A percentile compares a stretch with the other conserved stretches of the same genome.
These are phyloP conservation scores for Apodemia mormo DNA, from an alignment of 2,888 invertebrate species.

Conservation along the genomic window DNA sequence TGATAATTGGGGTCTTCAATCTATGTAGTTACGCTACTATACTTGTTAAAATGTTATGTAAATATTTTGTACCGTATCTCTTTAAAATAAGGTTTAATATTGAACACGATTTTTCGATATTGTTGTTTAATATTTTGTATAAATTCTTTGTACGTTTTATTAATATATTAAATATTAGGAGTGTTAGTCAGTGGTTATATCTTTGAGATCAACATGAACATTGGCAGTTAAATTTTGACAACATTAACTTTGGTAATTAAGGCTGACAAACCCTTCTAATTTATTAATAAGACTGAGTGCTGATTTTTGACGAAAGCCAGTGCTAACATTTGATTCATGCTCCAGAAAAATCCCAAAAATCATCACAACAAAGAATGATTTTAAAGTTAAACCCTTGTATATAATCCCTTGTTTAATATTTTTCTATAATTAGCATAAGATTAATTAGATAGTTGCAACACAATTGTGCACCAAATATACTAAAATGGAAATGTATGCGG, in stretches of 20 bases:
- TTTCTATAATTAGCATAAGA: constrained; percentile 42
- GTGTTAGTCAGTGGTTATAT: neutral
- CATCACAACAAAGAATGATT: constrained; percentile 13
- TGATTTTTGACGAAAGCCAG: neutral
- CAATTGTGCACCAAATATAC: constrained; percentile 33
- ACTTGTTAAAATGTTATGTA: constrained; percentile 36
- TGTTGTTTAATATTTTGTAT: constrained; percentile 41
- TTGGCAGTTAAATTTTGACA: neutral
- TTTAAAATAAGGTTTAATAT: constrained; percentile 40
- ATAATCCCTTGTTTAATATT: constrained; percentile 43
- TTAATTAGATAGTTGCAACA: constrained; percentile 32
- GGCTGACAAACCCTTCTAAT: neutral
- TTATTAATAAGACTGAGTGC: constrained; percentile 1
- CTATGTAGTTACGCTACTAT: neutral
- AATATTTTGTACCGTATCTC: constrained; percentile 47
- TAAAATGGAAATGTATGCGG: constrained; percentile 18
- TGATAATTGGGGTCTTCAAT: neutral
- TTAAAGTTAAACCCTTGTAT: constrained; percentile 35
- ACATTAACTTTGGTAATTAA: neutral
- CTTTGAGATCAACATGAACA: neutral
- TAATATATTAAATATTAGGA: constrained; percentile 5
- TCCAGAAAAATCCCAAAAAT: neutral
- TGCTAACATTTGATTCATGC: neutral
- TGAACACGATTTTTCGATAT: constrained; percentile 45
- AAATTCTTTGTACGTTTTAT: constrained; percentile 19